These are phyloP conservation scores for Nyctalus aviator DNA, from an alignment of 2,797 vertebrate genomes.

Conservation along the genomic window DNA sequence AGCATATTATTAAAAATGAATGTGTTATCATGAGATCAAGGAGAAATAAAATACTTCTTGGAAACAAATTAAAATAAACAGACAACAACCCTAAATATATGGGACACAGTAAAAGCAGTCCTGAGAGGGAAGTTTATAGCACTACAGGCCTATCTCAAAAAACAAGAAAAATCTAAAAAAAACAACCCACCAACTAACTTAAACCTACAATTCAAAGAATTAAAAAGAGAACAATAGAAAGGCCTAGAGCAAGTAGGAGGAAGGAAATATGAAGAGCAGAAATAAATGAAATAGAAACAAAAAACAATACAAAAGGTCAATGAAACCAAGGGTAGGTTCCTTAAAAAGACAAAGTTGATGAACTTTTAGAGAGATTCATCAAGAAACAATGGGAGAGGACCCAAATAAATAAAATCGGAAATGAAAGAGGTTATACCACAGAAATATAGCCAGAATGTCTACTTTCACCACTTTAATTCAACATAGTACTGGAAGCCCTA, in stretches of 20 bases:
- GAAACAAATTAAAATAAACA: background rate
- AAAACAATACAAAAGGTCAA: background rate
- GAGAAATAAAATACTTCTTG: background rate
- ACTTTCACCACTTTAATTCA: no score
- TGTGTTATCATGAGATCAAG: background rate
- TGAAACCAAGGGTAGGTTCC: background rate
- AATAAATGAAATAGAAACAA: background rate
- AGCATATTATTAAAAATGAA: background rate
- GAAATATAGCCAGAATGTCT: background rate
- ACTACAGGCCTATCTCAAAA: background rate
- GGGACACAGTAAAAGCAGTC: background rate
- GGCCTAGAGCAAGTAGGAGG: background rate
- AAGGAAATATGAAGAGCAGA: background rate
- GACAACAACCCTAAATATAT: background rate
- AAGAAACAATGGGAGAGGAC: background rate
- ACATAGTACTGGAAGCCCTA: no score
- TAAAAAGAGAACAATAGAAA: background rate
- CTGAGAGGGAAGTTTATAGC: background rate
- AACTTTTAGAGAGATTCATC: background rate
- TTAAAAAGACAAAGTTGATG: background rate
- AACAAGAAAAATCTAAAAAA: background rate
- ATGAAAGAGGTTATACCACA: background rate
- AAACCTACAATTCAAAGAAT: background rate
- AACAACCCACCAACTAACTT: background rate
- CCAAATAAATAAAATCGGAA: background rate